Conservation (phyloP, 2,888 invertebrate genomes). For the Zootermopsis nevadensis region DNA sequence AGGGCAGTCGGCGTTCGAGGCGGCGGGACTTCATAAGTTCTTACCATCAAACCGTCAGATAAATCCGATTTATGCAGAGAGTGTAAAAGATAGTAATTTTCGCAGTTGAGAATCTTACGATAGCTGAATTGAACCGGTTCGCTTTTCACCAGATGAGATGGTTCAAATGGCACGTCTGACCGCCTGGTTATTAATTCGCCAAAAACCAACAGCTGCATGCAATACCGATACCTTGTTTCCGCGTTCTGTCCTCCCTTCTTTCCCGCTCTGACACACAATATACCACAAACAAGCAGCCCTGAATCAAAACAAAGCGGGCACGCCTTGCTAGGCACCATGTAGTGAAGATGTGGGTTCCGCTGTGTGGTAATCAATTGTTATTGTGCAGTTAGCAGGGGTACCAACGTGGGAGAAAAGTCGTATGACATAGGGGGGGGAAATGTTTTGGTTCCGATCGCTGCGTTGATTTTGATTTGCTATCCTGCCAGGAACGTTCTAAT, state of each 20-base stretch:
- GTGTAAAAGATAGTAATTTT: no score
- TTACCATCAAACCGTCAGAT: no score
- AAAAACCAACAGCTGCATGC: not conserved
- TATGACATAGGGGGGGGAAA: not conserved
- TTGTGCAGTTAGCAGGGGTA: slow-evolving; percentile 27
- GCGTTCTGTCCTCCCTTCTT: not conserved
- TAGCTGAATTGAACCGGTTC: no score
- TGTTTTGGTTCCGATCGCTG: not conserved
- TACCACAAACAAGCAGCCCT: not conserved
- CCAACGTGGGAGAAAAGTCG: slow-evolving; percentile 7
- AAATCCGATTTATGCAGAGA: no score
- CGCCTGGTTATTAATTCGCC: no score
- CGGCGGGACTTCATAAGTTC: no score
- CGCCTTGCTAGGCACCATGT: not conserved
- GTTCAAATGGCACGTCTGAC: no score
- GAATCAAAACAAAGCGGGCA: not conserved
- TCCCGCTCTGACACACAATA: not conserved
- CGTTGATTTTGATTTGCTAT: no score
- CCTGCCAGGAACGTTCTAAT: no score
- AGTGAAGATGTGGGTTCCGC: slow-evolving; percentile 29
- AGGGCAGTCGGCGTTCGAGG: no score
- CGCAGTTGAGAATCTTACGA: no score
- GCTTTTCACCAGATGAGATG: no score
- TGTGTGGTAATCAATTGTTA: slow-evolving; percentile 28
- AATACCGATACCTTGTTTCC: not conserved